phyloP scores from a whole-genome alignment of 1,140 invertebrate genomes.

The Lethrus apterus region DNA sequence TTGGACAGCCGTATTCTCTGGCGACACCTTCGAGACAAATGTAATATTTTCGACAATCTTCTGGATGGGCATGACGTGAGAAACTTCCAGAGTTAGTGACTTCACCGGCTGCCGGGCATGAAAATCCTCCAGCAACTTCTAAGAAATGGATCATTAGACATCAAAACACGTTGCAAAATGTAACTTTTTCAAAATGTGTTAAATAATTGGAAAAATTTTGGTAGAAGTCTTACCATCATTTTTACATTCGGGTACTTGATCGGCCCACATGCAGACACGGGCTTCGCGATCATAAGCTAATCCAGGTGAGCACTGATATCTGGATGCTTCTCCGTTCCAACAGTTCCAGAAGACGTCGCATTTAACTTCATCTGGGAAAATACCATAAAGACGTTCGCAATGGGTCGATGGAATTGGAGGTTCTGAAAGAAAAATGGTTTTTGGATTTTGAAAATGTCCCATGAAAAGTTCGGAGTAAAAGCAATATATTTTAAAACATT shows the following conservation, averaged over 20 bases:
- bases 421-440: conserved; percentile 52
- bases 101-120: conserved; percentile 76
- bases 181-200: too few relatives aligned
- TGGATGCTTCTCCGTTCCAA: conserved; percentile 89
- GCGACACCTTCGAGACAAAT: conserved; percentile 84
- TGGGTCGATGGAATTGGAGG: conserved; percentile 78
- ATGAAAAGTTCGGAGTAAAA: too few relatives aligned
- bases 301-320: conserved; percentile 90
- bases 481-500: not conserved
- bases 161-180: not conserved
- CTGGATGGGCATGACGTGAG: conserved; percentile 89
- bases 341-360: conserved; percentile 95
- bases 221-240: conserved; percentile 59
- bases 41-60: conserved; percentile 93
- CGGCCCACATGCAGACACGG: conserved; percentile 91
- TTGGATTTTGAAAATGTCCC: too few relatives aligned
- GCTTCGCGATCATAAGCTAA: conserved; percentile 88
- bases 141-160: conserved; percentile 29
- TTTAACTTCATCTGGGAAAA: conserved; percentile 81
- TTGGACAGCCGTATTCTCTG: conserved; percentile 89
- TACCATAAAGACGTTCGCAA: conserved; percentile 82
- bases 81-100: conserved; percentile 77
- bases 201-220: not conserved
- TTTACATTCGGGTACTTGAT: conserved; percentile 86
- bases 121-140: conserved; percentile 86